These are phyloP conservation scores for Prionace glauca DNA, from an alignment of 2,797 vertebrate genomes.

Conservation along the genomic window DNA sequence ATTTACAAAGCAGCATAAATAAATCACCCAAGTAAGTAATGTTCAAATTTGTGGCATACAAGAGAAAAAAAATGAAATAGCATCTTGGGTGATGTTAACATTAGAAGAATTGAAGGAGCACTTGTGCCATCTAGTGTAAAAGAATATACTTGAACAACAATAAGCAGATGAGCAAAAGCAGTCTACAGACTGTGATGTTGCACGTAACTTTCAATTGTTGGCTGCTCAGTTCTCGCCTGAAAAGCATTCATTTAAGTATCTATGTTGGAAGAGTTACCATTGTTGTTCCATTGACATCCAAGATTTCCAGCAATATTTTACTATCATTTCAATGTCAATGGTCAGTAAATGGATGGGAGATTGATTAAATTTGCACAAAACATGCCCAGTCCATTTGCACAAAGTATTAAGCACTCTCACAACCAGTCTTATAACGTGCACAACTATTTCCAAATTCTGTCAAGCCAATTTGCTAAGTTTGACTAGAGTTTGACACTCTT, in stretches of 20 bases:
- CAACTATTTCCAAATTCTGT: neutral
- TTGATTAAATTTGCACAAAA: neutral
- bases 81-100: neutral
- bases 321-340: too few species aligned
- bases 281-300: neutral
- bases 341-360: neutral
- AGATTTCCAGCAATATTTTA: too few species aligned
- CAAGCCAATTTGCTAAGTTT: neutral
- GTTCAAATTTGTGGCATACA: neutral
- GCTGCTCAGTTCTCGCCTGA: too few species aligned
- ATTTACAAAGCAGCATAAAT: neutral
- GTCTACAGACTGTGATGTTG: neutral
- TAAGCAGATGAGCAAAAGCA: neutral
- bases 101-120: neutral
- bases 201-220: neutral
- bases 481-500: too few species aligned
- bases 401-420: neutral
- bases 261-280: neutral
- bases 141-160: neutral
- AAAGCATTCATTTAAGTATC: too few species aligned
- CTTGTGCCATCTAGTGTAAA: neutral
- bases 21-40: neutral
- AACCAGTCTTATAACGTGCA: neutral
- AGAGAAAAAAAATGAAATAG: neutral
- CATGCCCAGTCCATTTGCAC: neutral